Evolutionary conservation across 2,888 invertebrate species (phyloP).

Genomic region (Tetrapedia diversipes): DNA sequence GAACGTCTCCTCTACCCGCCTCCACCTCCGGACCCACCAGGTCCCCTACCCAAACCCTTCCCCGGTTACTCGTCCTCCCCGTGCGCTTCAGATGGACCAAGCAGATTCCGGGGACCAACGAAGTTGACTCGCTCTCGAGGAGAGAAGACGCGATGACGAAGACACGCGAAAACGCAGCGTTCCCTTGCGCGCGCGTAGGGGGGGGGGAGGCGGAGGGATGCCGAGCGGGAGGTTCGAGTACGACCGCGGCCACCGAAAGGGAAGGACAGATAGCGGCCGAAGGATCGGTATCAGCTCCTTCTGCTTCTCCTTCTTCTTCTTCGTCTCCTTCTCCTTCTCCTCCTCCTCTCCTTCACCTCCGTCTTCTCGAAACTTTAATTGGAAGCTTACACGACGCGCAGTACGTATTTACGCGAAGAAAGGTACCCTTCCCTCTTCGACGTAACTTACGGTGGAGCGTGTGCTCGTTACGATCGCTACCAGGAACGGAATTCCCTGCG

Average conservation of each 20-base stretch:
- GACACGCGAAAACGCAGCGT: constrained; percentile 65
- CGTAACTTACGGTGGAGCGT: constrained; percentile 24
- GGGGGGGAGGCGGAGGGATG: background rate
- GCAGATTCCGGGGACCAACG: constrained; percentile 65
- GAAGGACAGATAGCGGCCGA: constrained; percentile 58
- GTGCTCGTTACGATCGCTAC: constrained; percentile 57
- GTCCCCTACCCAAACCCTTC: constrained; percentile 43
- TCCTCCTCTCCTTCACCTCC: constrained; percentile 31
- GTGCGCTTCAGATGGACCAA: constrained; percentile 65
- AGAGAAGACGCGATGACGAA: constrained; percentile 64
- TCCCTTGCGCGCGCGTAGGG: background rate
- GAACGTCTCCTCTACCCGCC: constrained; percentile 70
- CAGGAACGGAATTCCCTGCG: constrained; percentile 7
- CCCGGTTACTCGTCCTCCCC: constrained; percentile 28
- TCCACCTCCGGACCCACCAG: constrained; percentile 49
- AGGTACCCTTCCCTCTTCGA: constrained; percentile 23
- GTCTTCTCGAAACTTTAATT: constrained; percentile 68
- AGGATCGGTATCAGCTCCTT: constrained; percentile 53
- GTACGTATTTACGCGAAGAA: constrained; percentile 62
- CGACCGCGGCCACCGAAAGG: constrained; percentile 36
- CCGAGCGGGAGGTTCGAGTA: constrained; percentile 6
- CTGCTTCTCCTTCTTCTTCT: too few species aligned
- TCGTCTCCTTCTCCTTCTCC: too few species aligned
- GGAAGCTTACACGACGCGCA: constrained; percentile 67
- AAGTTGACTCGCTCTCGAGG: constrained; percentile 13